Base-by-base conservation (phyloP, 2,797 vertebrate species). In the Rhinatrema bivittatum region DNA sequence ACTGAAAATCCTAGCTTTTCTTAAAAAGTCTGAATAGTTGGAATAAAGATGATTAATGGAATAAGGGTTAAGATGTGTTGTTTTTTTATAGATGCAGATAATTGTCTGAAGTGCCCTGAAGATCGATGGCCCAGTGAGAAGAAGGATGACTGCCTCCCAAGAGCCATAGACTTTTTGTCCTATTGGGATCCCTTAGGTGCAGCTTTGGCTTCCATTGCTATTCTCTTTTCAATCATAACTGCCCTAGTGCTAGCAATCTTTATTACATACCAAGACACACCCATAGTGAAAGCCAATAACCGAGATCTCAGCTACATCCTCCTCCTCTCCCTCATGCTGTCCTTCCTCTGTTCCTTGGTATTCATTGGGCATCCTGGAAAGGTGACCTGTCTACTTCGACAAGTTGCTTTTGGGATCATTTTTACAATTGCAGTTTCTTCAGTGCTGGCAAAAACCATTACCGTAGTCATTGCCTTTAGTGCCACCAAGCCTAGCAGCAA, bases 281-380 rank as follows among this genome's bases (percentile, higher is more conserved):
- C 50, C 3, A 53, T 53, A 3, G 17, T 53, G 3, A 36, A 24
- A 25, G 50, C 50, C 21, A 46, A 53, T 20, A 53, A 53, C 29
- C 46, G 30, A 15, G 27, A 27, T 3, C 28, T 24, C n/a, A n/a
- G n/a, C n/a, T n/a, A n/a, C n/a, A n/a, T 24, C 19, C 36, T 45
- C 6, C 17, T 52, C 8, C 29, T 36, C 15, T 45, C 36, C 9
- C n/a, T 52, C 16, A 16, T 21, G 19, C 24, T 54, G 17, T 54
- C 34, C 13, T 52, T 46, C 9, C 18, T 52, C 10, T 46, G 49
- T 12, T 15, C 42, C 11, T 20, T 52, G 9, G 13, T 39, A 9
- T 52, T 52, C 12, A 54, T 46, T 25, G 42, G 50, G 17, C 25
- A 30, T 4, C 50, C 50, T 10, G n/a, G n/a, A n/a, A n/a, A n/a